Conservation (phyloP, 1,140 invertebrate genomes). For the Aethina tumida region DNA sequence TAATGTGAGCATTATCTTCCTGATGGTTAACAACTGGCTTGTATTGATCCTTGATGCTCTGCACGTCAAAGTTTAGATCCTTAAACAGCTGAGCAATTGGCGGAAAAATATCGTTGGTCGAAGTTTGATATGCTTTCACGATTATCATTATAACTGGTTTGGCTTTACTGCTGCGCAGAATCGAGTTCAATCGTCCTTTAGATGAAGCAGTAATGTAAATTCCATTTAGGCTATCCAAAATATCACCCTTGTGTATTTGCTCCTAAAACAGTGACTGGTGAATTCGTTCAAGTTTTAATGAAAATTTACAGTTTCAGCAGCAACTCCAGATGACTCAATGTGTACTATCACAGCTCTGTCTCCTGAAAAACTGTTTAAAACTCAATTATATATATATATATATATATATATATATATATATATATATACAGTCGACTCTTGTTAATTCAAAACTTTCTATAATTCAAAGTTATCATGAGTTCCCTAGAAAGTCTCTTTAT, state of each 20-base stretch:
- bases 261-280: slow-evolving; percentile 36
- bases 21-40: slow-evolving; percentile 4
- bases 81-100: slow-evolving; percentile 20
- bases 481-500: no score
- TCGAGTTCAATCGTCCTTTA: slow-evolving; percentile 40
- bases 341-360: slow-evolving; percentile 44
- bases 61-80: slow-evolving; percentile 13
- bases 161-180: slow-evolving; percentile 41
- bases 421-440: no score
- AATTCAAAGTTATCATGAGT: no score
- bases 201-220: slow-evolving; percentile 38
- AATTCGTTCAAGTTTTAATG: background rate
- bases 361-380: slow-evolving; percentile 41
- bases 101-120: slow-evolving; percentile 31
- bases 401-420: slow-evolving; percentile 24
- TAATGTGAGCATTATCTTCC: background rate
- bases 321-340: slow-evolving; percentile 44
- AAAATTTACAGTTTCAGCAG: slow-evolving; percentile 44
- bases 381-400: slow-evolving; percentile 5
- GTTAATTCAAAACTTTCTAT: no score
- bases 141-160: slow-evolving; percentile 43
- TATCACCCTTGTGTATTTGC: slow-evolving; percentile 48
- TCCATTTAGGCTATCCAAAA: slow-evolving; percentile 54
- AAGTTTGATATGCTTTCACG: slow-evolving; percentile 43
- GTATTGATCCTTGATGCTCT: slow-evolving; percentile 10